Conservation (phyloP, 2,888 invertebrate species). For the Drosophila planitibia region DNA sequence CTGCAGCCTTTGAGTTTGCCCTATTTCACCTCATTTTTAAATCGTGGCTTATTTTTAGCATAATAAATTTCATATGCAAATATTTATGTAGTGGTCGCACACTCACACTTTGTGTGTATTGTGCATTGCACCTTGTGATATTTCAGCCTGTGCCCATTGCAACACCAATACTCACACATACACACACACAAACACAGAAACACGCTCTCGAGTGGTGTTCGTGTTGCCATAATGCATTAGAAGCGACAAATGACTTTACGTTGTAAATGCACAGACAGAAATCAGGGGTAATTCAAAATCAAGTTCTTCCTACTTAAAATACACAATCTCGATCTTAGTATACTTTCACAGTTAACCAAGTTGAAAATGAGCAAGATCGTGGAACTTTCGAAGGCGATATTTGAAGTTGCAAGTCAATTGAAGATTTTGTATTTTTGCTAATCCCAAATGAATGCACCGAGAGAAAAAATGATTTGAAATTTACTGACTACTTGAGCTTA, state of each 20-base stretch:
- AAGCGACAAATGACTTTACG: slow-evolving; percentile 65
- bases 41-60: slow-evolving; percentile 84
- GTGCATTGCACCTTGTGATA: slow-evolving; percentile 39
- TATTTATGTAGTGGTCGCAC: slow-evolving; percentile 69
- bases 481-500: neutral
- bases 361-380: neutral
- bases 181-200: slow-evolving; percentile 29
- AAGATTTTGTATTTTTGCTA: neutral
- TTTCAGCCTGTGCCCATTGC: slow-evolving; percentile 41
- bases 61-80: slow-evolving; percentile 85
- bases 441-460: neutral
- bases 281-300: neutral
- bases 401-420: neutral
- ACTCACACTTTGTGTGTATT: slow-evolving; percentile 24
- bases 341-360: neutral
- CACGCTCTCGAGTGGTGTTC: slow-evolving; percentile 62
- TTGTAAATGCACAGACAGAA: slow-evolving; percentile 47
- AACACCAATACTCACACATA: slow-evolving; percentile 21
- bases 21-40: slow-evolving; percentile 71
- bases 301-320: neutral
- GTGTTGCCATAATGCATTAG: slow-evolving; percentile 80
- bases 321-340: neutral
- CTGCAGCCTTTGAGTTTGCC: slow-evolving; percentile 63
- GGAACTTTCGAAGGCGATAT: no score
- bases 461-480: neutral